Evolutionary conservation across 2,113 vertebrate genomes (phyloP).

Genomic region (Chionomys nivalis): DNA sequence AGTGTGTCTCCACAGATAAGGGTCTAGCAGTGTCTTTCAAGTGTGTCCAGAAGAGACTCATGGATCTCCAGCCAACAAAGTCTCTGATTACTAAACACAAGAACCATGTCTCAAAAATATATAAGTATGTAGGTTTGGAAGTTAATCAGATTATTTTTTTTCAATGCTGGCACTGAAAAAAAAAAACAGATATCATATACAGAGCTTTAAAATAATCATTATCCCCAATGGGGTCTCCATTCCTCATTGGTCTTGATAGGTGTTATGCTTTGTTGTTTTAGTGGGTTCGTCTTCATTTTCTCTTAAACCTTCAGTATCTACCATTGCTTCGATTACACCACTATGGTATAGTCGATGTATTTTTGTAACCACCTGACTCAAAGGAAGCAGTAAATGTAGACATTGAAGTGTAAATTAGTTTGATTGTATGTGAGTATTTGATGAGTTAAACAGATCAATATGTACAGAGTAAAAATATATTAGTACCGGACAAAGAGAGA

Average conservation of each 20-base stretch:
- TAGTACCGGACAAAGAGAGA: background rate
- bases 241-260: background rate
- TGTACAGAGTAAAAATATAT: background rate
- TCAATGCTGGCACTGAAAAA: background rate
- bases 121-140: constrained; percentile 1
- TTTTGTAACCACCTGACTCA: background rate
- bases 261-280: background rate
- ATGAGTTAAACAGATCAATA: background rate
- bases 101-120: background rate
- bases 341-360: background rate
- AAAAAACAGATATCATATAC: background rate
- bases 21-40: background rate
- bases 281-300: background rate
- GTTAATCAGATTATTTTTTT: constrained; percentile 45
- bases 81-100: constrained; percentile 49
- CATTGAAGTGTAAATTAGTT: background rate
- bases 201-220: background rate
- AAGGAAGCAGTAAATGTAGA: background rate
- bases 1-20: background rate
- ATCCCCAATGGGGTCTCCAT: background rate
- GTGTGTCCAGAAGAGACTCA: background rate
- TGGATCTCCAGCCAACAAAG: background rate
- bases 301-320: background rate
- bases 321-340: background rate
- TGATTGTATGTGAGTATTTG: background rate